Evolutionary conservation across 2,888 invertebrate genomes (phyloP).

Genomic region (Schizaphis graminum): DNA sequence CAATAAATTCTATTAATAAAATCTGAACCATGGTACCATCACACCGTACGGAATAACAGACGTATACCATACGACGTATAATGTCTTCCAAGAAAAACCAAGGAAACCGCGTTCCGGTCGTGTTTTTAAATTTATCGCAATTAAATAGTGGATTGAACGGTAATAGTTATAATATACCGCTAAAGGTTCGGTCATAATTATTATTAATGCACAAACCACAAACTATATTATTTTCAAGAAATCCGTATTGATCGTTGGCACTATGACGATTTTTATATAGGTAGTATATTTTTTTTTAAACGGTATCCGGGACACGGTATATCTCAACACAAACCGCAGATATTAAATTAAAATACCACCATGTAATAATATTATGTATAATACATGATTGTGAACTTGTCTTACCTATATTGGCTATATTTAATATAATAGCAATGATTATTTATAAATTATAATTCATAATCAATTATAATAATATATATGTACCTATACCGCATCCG

Average conservation of each 20-base stretch:
- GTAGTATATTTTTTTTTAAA: background rate
- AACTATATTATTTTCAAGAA: background rate
- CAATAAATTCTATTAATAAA: background rate
- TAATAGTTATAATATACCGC: background rate
- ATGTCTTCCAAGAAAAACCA: background rate
- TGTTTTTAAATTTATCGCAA: background rate
- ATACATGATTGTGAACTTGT: background rate
- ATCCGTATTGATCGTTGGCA: background rate
- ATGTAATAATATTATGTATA: background rate
- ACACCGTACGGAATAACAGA: background rate
- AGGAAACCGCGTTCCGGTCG: background rate
- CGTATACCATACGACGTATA: no score
- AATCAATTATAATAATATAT: background rate
- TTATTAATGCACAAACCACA: background rate
- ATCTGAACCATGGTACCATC: background rate
- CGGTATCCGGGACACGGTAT: background rate
- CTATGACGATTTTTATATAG: background rate
- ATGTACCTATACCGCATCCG: background rate
- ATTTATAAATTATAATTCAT: background rate
- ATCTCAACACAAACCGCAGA: background rate
- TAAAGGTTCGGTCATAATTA: background rate
- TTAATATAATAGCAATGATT: background rate
- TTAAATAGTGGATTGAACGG: background rate
- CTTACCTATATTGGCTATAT: background rate
- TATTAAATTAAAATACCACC: background rate